These are phyloP conservation scores for Heliconius hortense DNA, from an alignment of 2,888 invertebrate species.

Conservation along the genomic window DNA sequence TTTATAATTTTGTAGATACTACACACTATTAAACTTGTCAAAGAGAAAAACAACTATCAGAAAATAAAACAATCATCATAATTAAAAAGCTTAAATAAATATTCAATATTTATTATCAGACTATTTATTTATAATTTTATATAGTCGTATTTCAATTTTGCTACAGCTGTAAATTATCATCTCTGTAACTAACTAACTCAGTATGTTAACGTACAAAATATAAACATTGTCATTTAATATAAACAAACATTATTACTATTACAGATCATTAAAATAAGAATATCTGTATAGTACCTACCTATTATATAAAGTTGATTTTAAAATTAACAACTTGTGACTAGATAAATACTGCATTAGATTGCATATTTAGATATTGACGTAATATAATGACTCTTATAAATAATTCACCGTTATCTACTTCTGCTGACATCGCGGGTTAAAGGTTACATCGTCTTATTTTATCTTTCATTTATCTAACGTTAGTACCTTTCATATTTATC, in stretches of 20 bases:
- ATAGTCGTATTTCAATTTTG: neutral
- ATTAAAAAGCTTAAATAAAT: neutral
- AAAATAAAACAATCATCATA: neutral
- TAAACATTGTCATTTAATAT: neutral
- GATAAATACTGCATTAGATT: neutral
- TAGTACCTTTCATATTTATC: slow-evolving; percentile 6
- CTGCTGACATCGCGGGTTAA: slow-evolving; percentile 27
- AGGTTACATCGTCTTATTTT: slow-evolving; percentile 16
- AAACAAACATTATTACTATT: neutral
- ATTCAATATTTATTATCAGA: neutral
- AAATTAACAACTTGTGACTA: neutral
- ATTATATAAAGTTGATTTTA: neutral
- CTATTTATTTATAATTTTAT: neutral
- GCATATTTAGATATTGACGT: slow-evolving; percentile 29
- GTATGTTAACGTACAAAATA: neutral
- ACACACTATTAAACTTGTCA: too few relatives aligned
- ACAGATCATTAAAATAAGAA: neutral
- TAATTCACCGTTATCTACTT: slow-evolving; percentile 28
- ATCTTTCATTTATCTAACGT: slow-evolving; percentile 11
- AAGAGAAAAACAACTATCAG: too few relatives aligned
- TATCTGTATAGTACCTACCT: neutral
- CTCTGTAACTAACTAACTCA: too few relatives aligned
- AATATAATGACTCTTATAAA: neutral
- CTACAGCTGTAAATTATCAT: too few relatives aligned
- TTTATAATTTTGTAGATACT: too few relatives aligned